Evolutionary conservation across 2,113 vertebrate genomes (phyloP), one percentile per base, ranked within the genome.

Genomic region (Gasterosteus nipponicus): DNA sequence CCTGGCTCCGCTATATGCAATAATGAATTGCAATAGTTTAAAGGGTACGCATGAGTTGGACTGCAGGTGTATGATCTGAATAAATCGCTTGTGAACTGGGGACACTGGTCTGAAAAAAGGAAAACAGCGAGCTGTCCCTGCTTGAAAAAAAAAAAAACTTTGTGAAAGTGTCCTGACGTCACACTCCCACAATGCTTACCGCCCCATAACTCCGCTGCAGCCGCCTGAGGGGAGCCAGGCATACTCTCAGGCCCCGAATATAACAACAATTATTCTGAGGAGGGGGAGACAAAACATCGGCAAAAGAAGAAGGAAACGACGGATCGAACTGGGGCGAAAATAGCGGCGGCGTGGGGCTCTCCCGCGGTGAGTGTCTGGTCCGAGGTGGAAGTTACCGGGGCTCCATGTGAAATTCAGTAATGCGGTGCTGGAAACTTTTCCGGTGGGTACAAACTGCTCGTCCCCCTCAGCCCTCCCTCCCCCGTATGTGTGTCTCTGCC

Each of bases 181-280:
- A 95, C 94, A 89, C 94, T 94, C 94, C 93, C 94, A 95, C 93
- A 94, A 95, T 94, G 93, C 94, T 92, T 89, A 93, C 93, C 94
- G 94, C 94, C 93, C 94, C 94, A 93, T 87, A 94, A 92, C 92
- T 94, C 84, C 78, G 90, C 91, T 90, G 94, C 92, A 94, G 94
- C 93, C 91, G 94, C 93, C 91, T 86, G 93, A 93, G 89, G 81
- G 93, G 92, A 93, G 93, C 81, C 83, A 91, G 88, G 86, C 87
- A 64, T 88, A 77, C 87, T 92, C 93, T 93, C 93, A 92, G 94
- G 94, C 92, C 94, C 88, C 90, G 89, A 89, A 93, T 93, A 92
- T 89, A 31, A 88, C 75, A 86, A 88, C 88, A 91, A 90, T 80
- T 81, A 87, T 72, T 70, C 69, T 12, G 11, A 11, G 51, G 51